Conservation (phyloP, 2,113 vertebrate species). For the Sceloporus undulatus region DNA sequence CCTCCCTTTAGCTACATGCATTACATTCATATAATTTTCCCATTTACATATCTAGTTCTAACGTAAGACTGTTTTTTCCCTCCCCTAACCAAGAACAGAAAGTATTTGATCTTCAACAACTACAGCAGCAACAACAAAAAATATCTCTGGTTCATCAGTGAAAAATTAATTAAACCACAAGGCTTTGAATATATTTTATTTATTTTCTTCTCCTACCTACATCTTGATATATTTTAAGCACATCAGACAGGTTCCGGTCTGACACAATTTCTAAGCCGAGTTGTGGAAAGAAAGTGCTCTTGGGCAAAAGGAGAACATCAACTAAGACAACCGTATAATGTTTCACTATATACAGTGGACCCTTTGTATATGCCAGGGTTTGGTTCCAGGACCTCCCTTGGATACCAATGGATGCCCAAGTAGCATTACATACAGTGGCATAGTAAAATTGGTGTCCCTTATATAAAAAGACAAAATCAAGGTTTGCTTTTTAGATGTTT, state of each 20-base stretch:
- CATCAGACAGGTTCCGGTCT: background rate
- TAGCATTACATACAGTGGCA: no score
- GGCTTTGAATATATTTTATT: background rate
- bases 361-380: no score
- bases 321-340: background rate
- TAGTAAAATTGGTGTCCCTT: no score
- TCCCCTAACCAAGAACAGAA: background rate
- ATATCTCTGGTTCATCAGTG: background rate
- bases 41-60: background rate
- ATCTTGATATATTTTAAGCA: background rate
- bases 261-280: background rate
- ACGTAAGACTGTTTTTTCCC: background rate
- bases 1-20: background rate
- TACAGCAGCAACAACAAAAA: background rate
- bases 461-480: no score
- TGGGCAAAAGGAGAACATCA: background rate
- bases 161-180: slow-evolving; percentile 3
- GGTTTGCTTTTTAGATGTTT: no score
- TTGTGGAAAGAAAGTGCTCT: background rate
- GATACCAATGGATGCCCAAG: no score
- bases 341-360: no score
- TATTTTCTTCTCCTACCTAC: background rate
- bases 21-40: slow-evolving; percentile 13
- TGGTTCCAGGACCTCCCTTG: no score
- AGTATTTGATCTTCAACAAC: slow-evolving; percentile 19